Evolutionary conservation across 37 sponge, comb jelly and placozoan genomes (phyloP).

Genomic region (Amphimedon queenslandica): DNA sequence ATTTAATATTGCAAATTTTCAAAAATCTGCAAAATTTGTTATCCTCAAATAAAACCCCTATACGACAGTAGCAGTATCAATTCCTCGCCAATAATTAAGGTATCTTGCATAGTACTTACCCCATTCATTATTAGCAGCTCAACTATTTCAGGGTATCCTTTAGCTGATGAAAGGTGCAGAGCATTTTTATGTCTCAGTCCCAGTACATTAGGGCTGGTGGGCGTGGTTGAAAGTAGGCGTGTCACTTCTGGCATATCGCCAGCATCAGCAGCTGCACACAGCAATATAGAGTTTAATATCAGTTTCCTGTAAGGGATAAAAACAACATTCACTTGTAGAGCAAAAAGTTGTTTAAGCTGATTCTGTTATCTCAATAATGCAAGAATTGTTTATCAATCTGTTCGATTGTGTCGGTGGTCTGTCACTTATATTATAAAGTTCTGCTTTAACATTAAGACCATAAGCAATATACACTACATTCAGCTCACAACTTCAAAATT

Average conservation of each 20-base stretch:
- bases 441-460: too few relatives aligned
- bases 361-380: too few relatives aligned
- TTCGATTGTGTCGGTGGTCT: too few relatives aligned
- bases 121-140: slow-evolving; percentile 33
- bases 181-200: slow-evolving; percentile 78
- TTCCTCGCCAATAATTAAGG: neutral
- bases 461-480: too few relatives aligned
- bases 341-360: too few relatives aligned
- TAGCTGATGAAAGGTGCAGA: slow-evolving; percentile 57
- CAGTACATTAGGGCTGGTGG: slow-evolving; percentile 50
- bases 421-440: too few relatives aligned
- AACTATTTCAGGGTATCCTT: slow-evolving; percentile 42
- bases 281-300: slow-evolving; percentile 52
- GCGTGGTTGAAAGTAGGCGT: slow-evolving; percentile 17
- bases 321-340: neutral
- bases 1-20: too few relatives aligned
- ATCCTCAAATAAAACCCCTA: too few relatives aligned
- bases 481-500: too few relatives aligned
- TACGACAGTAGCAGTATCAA: too few relatives aligned
- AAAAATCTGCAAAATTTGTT: too few relatives aligned
- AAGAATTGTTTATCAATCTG: too few relatives aligned
- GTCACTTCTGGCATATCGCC: slow-evolving; percentile 49
- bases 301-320: slow-evolving; percentile 40
- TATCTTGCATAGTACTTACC: slow-evolving; percentile 33
- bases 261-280: slow-evolving; percentile 74